Percentiles rank a stretch among this genome's conserved stretches.
These are phyloP conservation scores for Porites australiensis DNA, from an alignment of 64 coral and sea anemone species.

Conservation along the genomic window DNA sequence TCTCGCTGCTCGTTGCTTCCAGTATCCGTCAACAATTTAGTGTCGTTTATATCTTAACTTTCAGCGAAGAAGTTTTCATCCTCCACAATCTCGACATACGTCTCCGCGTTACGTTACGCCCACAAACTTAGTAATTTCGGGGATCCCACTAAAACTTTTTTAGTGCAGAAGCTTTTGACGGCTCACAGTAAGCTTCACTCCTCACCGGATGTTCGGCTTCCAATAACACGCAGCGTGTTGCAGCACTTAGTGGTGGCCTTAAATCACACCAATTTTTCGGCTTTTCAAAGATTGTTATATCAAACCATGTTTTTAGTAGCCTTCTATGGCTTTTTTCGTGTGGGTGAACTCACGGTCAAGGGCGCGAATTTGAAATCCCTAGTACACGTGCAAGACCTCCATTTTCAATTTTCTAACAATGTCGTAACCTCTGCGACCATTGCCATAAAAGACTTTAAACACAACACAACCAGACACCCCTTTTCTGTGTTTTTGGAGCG, in stretches of 20 bases:
- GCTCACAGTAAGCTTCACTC: too few relatives aligned
- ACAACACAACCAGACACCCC: not conserved
- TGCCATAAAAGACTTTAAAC: not conserved
- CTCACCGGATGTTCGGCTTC: too few relatives aligned
- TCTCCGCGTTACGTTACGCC: too few relatives aligned
- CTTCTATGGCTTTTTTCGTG: slow-evolving; percentile 35
- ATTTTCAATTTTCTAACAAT: not conserved
- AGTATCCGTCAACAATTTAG: too few relatives aligned
- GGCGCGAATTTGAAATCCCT: not conserved
- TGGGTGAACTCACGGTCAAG: slow-evolving; percentile 24
- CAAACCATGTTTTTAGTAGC: slow-evolving; percentile 25
- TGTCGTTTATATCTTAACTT: too few relatives aligned
- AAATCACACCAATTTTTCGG: not conserved
- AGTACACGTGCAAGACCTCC: not conserved
- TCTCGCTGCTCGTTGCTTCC: too few relatives aligned
- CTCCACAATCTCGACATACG: too few relatives aligned
- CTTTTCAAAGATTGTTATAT: not conserved
- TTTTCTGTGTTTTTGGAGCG: not conserved
- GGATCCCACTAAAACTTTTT: not conserved
- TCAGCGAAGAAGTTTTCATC: too few relatives aligned
- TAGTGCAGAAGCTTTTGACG: not conserved
- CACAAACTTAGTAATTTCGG: too few relatives aligned
- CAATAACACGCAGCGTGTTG: too few relatives aligned
- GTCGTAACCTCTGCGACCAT: not conserved
- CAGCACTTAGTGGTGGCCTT: too few relatives aligned